Evolutionary conservation across 2,888 invertebrate species (phyloP), one percentile per base, ranked within the genome.

Genomic region (Chrysolina oricalcia): DNA sequence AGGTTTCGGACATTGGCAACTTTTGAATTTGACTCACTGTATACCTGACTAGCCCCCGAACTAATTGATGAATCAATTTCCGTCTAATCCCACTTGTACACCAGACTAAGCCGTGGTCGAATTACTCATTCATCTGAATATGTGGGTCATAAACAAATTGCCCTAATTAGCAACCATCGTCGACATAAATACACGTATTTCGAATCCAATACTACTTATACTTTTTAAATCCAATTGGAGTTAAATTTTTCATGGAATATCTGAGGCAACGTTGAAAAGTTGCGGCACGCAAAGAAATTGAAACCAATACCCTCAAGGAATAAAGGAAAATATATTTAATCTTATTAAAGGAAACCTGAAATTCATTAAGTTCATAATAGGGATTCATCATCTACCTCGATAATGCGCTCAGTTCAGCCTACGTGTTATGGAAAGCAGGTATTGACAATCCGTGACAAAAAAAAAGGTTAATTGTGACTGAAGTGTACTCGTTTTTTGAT

Each of bases 321-420:
- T 59, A 10, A 81, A 74, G 78, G 78, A 75, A 75, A 77, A 79
- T 79, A 53, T 80, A 77, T 80, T 81, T 83, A 84, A 84, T 84
- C 84, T 75, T 56, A 81, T 84, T 84, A 84, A 66, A 62, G 64
- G 83, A 83, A 84, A 81, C 84, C 83, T 74, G 67, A 75, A 64
- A 59, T 75, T 70, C 69, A 50, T 75, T 70, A 65, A 53, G 48
- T 62, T 50, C 72, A 67, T 70, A 73, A 70, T 81, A 80, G 75
- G 81, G 81, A 76, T 81, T 80, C 81, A 75, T 77, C 71, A 72
- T 59, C 70, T 76, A 78, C 68, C 62, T 76, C 50, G 46, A 71
- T 77, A 67, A 56, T 62, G 48, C 63, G 73, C 72, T 77, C 70
- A 71, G 66, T 76, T 69, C 67, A 66, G 21, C 19, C 17, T 67